A percentile compares a stretch with the other conserved stretches of the same genome.
Conservation (phyloP, 2,113 vertebrate species). For the Azemiops feae region DNA sequence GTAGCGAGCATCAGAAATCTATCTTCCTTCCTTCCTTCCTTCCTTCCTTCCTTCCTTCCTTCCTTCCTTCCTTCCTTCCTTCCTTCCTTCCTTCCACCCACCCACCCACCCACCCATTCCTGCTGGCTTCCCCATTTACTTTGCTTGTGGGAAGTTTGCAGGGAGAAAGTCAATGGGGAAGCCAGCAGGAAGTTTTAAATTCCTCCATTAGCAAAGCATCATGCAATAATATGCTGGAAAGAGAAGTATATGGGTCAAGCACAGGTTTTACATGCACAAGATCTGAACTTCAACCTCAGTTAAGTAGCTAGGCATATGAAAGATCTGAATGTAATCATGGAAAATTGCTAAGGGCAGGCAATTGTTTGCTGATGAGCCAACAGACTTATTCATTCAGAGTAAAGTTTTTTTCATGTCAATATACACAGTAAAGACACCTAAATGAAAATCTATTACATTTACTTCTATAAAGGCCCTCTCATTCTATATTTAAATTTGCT, state of each 20-base stretch:
- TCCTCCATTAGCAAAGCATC: not conserved
- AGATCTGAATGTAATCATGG: not conserved
- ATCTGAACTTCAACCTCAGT: not conserved
- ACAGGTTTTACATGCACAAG: not conserved
- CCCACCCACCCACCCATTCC: not conserved
- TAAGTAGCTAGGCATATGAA: not conserved
- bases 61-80: too few species aligned
- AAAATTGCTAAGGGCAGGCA: too few species aligned
- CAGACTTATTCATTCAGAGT: not conserved
- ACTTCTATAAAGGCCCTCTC: constrained; percentile 25
- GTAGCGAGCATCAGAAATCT: not conserved
- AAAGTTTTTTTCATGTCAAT: not conserved
- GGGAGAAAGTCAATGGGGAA: not conserved
- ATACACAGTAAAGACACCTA: not conserved
- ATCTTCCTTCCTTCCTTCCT: too few species aligned
- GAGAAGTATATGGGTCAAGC: not conserved
- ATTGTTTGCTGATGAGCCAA: not conserved
- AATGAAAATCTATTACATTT: not conserved
- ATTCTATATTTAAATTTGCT: constrained; percentile 18
- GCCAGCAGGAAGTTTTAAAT: not conserved
- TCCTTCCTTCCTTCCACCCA: not conserved
- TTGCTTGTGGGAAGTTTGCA: not conserved
- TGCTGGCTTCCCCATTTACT: not conserved
- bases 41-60: too few species aligned
- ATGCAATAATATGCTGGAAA: not conserved